Base-by-base conservation (phyloP, 2,888 invertebrate genomes). In the Notodonta ziczac region DNA sequence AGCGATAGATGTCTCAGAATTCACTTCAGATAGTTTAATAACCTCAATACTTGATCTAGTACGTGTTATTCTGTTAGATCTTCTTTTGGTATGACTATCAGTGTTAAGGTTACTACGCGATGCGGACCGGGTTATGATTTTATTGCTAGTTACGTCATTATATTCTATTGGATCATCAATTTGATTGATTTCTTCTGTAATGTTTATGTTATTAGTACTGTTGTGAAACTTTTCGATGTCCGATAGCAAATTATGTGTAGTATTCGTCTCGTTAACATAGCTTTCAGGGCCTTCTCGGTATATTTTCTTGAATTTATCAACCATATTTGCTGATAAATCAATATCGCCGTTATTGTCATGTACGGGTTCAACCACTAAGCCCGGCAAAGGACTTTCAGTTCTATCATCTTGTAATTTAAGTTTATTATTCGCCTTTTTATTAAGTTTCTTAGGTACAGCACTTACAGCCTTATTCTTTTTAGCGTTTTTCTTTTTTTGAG, bases 351-450 rank as follows among this genome's bases (percentile, higher is more conserved):
- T 70, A 7, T 58, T 56, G 1, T 50, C 51, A 0, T 69, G 66
- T 1, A 75, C 74, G 9, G 78, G 69, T 79, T 92, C 92, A 32
- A 91, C 82, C 5, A 88, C 66, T 12, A 93, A 76, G 0, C 81
- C 87, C 1, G 92, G 91, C 48, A 92, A 73, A 6, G 91, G 88
- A 69, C 91, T 90, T 54, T 75, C 73, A 14, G 86, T 83, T 69
- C 80, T 75, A 58, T 85, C 84, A 50, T 80, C 80, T 57, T 72
- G 72, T 13, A 62, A 56, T 51, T 62, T 53, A 57, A 72, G 65
- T 60, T 77, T 77, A 35, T 65, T 66, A 57, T 59, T 61, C 64
- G 63, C 61, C 57, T 59, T 66, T 62, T 73, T 62, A 53, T 57
- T 67, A 24, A 56, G 48, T 24, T 65, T 69, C 65, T 70, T 65